phyloP scores from a whole-genome alignment of 2,888 invertebrate genomes.

The Agrochola lota region DNA sequence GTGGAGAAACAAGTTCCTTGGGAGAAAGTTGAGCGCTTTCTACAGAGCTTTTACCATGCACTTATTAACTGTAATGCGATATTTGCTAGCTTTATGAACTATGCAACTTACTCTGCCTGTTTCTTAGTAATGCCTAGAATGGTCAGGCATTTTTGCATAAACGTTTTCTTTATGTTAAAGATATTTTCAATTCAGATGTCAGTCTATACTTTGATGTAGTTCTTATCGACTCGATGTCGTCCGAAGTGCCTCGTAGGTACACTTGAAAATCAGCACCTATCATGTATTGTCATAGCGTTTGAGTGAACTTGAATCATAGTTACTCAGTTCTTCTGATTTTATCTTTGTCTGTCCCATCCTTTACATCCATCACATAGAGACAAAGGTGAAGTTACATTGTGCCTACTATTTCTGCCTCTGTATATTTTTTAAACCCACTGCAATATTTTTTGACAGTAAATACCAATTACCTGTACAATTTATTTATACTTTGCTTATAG shows the following conservation, averaged over 20 bases:
- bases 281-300: neutral
- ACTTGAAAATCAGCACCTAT: neutral
- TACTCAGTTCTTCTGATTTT: neutral
- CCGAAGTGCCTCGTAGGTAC: neutral
- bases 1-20: slow-evolving; percentile 72
- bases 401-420: neutral
- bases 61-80: slow-evolving; percentile 52
- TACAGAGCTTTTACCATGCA: slow-evolving; percentile 65
- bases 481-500: neutral
- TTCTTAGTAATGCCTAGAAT: neutral
- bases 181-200: neutral
- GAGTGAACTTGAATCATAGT: neutral
- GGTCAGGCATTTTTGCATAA: neutral
- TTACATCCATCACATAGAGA: neutral
- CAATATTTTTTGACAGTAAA: neutral
- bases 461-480: neutral
- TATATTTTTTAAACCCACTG: neutral
- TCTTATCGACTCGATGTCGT: neutral
- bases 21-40: slow-evolving; percentile 77
- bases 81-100: slow-evolving; percentile 29
- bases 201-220: neutral
- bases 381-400: neutral
- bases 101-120: neutral
- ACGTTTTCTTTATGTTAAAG: neutral
- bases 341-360: neutral